Percentiles rank a stretch among this genome's conserved stretches.
These are phyloP conservation scores for Nasalis larvatus DNA, from an alignment of 2,113 vertebrate genomes.

Conservation along the genomic window DNA sequence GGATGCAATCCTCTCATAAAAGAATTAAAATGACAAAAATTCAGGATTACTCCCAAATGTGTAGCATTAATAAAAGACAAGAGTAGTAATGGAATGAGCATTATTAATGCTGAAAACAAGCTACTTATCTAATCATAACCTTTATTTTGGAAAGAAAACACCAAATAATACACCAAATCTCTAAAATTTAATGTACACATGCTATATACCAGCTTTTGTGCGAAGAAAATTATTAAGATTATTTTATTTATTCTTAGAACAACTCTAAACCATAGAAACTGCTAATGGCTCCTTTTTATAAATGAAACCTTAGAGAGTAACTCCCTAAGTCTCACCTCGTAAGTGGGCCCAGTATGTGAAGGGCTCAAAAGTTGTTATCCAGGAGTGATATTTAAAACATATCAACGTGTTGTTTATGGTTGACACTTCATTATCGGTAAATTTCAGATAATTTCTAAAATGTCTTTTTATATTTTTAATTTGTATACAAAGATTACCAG, in stretches of 20 bases:
- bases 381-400: not conserved
- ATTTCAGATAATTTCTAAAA: not conserved
- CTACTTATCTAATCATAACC: not conserved
- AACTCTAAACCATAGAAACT: not conserved
- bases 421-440: not conserved
- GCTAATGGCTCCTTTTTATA: not conserved
- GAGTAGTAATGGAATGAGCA: not conserved
- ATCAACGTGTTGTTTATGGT: not conserved
- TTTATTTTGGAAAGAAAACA: not conserved
- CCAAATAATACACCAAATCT: not conserved
- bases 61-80: not conserved
- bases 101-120: constrained; percentile 5
- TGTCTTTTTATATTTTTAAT: not conserved
- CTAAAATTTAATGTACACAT: not conserved
- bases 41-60: not conserved
- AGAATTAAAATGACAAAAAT: not conserved
- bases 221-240: not conserved
- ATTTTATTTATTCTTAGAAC: not conserved
- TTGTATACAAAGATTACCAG: not conserved
- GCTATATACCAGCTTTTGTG: not conserved
- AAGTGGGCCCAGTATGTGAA: not conserved
- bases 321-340: not conserved
- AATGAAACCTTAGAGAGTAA: not conserved
- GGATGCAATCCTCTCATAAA: not conserved
- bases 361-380: not conserved